Conservation (phyloP, 2,797 vertebrate species). For the Ispidina picta region DNA sequence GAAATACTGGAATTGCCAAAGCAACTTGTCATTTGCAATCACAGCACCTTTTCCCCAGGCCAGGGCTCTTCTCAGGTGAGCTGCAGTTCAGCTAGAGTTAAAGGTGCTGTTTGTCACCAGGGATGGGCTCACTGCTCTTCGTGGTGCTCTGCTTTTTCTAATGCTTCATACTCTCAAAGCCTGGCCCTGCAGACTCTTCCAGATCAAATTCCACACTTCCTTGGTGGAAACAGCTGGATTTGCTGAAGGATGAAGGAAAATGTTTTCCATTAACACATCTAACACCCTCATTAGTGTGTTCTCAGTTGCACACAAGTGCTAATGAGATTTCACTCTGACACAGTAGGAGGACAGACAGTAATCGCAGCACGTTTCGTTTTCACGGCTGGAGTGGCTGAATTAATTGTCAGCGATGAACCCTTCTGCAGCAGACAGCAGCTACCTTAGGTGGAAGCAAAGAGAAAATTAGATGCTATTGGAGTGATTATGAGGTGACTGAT, state of each 20-base stretch:
- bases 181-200: not conserved
- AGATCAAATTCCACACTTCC: not conserved
- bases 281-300: not conserved
- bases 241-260: not conserved
- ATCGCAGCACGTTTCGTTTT: not conserved
- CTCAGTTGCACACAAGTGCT: not conserved
- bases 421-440: not conserved
- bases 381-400: not conserved
- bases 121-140: rapidly evolving
- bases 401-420: slow-evolving; percentile 21
- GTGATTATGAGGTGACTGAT: not conserved
- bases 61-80: not conserved
- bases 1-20: not conserved
- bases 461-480: not conserved
- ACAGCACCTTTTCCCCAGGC: rapidly evolving
- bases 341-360: not conserved
- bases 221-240: slow-evolving; percentile 5
- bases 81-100: not conserved
- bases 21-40: not conserved
- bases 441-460: not conserved
- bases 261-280: slow-evolving; percentile 53
- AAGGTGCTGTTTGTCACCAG: not conserved
- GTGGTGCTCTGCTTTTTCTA: not conserved
- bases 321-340: slow-evolving; percentile 32
- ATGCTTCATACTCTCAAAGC: not conserved